Evolutionary conservation across 2,888 invertebrate species (phyloP), one percentile per base, ranked within the genome.

Genomic region (Dicycla oo): DNA sequence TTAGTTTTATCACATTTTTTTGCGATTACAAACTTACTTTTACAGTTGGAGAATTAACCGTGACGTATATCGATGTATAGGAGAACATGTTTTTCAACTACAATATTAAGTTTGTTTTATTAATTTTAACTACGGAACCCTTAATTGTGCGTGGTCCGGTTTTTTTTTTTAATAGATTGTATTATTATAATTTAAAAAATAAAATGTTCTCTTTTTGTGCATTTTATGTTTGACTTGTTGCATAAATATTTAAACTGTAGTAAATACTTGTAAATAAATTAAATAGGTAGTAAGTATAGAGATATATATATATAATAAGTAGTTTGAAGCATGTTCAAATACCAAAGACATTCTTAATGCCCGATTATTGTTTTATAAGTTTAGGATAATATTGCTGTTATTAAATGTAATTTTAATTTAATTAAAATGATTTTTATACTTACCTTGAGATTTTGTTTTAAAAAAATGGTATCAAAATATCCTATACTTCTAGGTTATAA

Each of bases 261-360:
- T 23, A n/a, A 23, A 38, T 2, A 18, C 15, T 65, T 57, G 23
- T 63, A 18, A 67, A 49, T 65, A 51, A 65, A 61, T 61, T n/a
- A 34, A 40, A 26, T 54, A 38, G 8, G 54, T 18, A 56, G n/a
- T n/a, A n/a, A n/a, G n/a, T n/a, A n/a, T n/a, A n/a, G n/a, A n/a
- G n/a, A n/a, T n/a, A n/a, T n/a, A n/a, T n/a, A n/a, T n/a, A n/a
- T n/a, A n/a, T 56, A n/a, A 34, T 56, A 40, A 47, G 38, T 49
- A 51, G 38, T 57, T 54, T 67, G 6, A 45, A 66, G 76, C 49
- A 56, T 63, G 66, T n/a, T 66, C 6, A 20, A 75, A 69, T 64
- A 63, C 82, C 78, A 81, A 81, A 75, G 81, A 78, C 65, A 54
- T n/a, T 23, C 10, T n/a, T n/a, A 47, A 10, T 34, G 18, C 34